Percentiles rank a stretch among this genome's conserved stretches.
phyloP scores from a whole-genome alignment of 1,140 invertebrate species.

The Zaprionus tsacasi region DNA sequence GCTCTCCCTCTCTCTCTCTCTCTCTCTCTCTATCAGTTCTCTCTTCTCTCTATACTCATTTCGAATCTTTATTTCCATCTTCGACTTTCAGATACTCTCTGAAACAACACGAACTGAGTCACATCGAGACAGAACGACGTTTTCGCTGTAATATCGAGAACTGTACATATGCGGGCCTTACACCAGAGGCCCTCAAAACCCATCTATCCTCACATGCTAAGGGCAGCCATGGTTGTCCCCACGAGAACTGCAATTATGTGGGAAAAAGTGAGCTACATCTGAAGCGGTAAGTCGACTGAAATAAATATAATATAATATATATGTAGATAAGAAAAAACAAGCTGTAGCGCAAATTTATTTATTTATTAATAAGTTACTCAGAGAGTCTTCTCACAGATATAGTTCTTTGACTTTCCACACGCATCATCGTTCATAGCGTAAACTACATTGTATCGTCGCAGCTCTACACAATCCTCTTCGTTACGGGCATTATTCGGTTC shows the following conservation, averaged over 20 bases:
- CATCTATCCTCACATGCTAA: constrained; percentile 67
- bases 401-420: not conserved
- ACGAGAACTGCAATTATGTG: constrained; percentile 65
- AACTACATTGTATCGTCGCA: not conserved
- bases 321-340: too few relatives aligned
- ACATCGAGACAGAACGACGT: constrained; percentile 24
- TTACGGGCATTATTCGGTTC: not conserved
- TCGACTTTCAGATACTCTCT: constrained; percentile 55
- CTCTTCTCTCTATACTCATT: constrained; percentile 1
- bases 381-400: constrained; percentile 16
- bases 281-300: constrained; percentile 57
- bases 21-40: not conserved
- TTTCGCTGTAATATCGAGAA: constrained; percentile 48
- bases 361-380: not conserved
- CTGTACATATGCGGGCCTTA: constrained; percentile 60
- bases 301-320: not conserved
- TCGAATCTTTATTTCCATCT: constrained; percentile 15
- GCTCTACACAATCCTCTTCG: not conserved
- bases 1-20: constrained; percentile 1
- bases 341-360: too few relatives aligned
- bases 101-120: constrained; percentile 54
- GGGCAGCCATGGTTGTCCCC: constrained; percentile 58
- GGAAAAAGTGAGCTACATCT: constrained; percentile 72
- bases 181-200: constrained; percentile 48
- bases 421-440: constrained; percentile 4